Evolutionary conservation across 2,888 invertebrate species (phyloP).

Genomic region (Tetragonula carbonaria): DNA sequence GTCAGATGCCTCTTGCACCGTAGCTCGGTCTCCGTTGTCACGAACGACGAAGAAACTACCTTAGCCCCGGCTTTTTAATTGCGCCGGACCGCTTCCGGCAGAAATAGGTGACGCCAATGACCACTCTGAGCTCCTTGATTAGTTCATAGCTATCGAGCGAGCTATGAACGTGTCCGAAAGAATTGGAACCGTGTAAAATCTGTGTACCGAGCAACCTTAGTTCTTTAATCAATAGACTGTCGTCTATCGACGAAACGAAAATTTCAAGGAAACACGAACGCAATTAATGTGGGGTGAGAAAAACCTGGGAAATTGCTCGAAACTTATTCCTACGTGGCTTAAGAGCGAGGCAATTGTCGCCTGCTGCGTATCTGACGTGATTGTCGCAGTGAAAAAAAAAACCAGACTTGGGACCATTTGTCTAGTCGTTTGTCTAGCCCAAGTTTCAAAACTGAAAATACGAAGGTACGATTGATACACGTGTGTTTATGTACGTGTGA

Average conservation of each 20-base stretch:
- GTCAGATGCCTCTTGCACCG: conserved; percentile 64
- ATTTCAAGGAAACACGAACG: not conserved
- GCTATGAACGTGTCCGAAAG: not conserved
- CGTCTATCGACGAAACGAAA: not conserved
- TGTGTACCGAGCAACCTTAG: not conserved
- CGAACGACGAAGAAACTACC: conserved; percentile 39
- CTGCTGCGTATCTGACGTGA: no score
- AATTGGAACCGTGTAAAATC: not conserved
- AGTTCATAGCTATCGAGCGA: not conserved
- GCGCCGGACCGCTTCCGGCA: conserved; percentile 19
- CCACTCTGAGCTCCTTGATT: conserved; percentile 59
- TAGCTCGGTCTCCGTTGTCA: conserved; percentile 33
- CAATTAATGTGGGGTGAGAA: no score
- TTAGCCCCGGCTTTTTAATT: conserved; percentile 53
- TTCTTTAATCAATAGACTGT: not conserved
- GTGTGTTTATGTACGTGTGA: no score
- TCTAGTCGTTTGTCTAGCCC: no score
- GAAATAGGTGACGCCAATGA: conserved; percentile 57
- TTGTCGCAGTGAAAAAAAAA: no score
- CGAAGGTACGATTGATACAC: no score
- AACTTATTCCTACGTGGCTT: no score
- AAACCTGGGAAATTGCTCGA: no score
- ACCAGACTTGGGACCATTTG: no score
- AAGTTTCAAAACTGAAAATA: no score
- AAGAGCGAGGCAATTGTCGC: no score